Base-by-base conservation (phyloP, 1,140 invertebrate species). In the Lasaia peninsularis region DNA sequence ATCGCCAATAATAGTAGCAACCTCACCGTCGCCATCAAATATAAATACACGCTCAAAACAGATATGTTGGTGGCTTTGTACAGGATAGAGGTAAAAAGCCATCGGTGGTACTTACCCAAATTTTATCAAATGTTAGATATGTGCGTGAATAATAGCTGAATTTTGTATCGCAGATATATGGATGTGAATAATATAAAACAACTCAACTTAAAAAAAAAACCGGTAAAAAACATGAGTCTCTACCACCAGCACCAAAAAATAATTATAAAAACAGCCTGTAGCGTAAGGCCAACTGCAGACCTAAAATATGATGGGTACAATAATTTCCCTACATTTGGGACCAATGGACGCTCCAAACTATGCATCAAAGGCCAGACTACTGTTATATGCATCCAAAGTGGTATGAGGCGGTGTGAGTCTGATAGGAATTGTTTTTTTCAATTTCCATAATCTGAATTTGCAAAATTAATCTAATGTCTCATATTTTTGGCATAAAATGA, bases 361-460 rank as follows among this genome's bases (percentile, higher is more conserved):
- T 37, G 12, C 12, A 37, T 14, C n/a, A 37, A 37, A 37, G 34
- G 34, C 12, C 12, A 37, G 1, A 37, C 34, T 4, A 12, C 12
- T 14, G 2, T 37, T 37, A 37, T 14, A 1, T 37, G 34, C 12
- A 14, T 14, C 2, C 12, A 37, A 37, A 64, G 61, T 64, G 52
- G 37, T 52, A 58, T 67, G 52, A 60, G 58, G 48, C 58, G 63
- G 21, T 63, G 56, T 62, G 31, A 58, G 10, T 58, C 34, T 32
- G 58, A 62, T 57, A 31, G 63, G 35, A 61, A 65, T 33, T 65
- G 59, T n/a, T 62, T 60, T 65, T 62, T 56, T 61, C 18, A 62
- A 56, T 58, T 65, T 61, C 49, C 55, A 62, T 48, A 57, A 54
- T 52, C 40, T 65, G 40, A 60, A 33, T 33, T 2, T 33, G 8